Base-by-base conservation (phyloP, 2,888 invertebrate genomes). In the Leptothorax acervorum region DNA sequence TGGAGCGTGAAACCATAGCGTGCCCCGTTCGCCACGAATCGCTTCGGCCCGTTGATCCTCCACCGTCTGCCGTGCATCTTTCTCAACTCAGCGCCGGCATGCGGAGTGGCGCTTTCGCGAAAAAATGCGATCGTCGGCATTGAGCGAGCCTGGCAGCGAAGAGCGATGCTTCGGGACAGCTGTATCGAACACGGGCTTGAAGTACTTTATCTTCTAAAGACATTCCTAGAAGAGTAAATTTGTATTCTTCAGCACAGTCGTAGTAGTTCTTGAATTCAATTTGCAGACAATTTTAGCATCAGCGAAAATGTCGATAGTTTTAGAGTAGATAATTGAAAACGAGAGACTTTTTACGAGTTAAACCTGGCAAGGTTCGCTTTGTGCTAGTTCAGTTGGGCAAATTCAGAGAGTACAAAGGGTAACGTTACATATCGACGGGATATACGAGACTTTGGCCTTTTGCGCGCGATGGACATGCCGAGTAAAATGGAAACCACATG, bases 1-100 rank as follows among this genome's bases (percentile, higher is more conserved):
- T 92, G 90, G 91, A 91, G 90, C 92, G 86, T 89, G 87, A 91
- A 89, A 84, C 84, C 76, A 81, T 81, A 60, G 71, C 45, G 66
- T 83, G 73, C 66, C 28, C 53, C 62, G 71, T 62, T 79, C 78
- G 48, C 15, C 75, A 18, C 83, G 70, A 42, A 60, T 65, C 81
- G 42, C 53, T 62, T 53, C 39, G 42, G n/a, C 28, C 55, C 68
- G 57, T 71, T 48, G 71, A 79, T 73, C 31, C 42, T 62, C 31
- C 12, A 53, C 42, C 66, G 66, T 60, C 68, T 63, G 62, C 79
- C 60, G 55, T 39, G 82, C 74, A 35, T 68, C 55, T 60, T 70
- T 39, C 5, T 62, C 65, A 62, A 15, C n/a, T 23, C 18, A 23
- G 63, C 62, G 18, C 12, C 65, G 62, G 39, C 63, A 62, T 45